phyloP scores from a whole-genome alignment of 2,888 invertebrate genomes.

The Phengaris arion region DNA sequence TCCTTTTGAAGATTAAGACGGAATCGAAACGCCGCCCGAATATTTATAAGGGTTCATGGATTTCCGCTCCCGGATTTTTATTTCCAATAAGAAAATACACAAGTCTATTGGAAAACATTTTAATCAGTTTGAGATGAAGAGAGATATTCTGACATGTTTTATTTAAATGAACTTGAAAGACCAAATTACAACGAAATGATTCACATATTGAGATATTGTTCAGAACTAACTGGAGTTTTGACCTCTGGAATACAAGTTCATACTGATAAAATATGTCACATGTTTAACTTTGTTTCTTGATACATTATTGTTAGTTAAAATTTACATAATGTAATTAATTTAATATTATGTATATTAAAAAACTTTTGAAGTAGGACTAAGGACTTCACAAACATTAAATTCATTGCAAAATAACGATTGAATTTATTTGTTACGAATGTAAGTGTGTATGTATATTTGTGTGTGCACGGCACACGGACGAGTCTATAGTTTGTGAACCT shows the following conservation, averaged over 20 bases:
- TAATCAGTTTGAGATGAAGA: slow-evolving; percentile 7
- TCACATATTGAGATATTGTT: not conserved
- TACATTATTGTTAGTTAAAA: too few relatives aligned
- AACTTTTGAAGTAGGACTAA: not conserved
- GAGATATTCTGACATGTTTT: slow-evolving; percentile 21
- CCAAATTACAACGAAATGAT: not conserved
- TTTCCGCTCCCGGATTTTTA: slow-evolving; percentile 47
- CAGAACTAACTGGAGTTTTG: not conserved
- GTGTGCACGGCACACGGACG: slow-evolving; percentile 10
- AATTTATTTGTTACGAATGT: not conserved
- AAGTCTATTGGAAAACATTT: slow-evolving; percentile 16
- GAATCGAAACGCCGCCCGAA: slow-evolving; percentile 62
- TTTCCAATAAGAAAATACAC: slow-evolving; percentile 35
- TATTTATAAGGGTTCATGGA: slow-evolving; percentile 58
- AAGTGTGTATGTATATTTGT: not conserved
- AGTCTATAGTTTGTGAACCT: slow-evolving; percentile 51
- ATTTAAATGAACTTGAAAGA: not conserved
- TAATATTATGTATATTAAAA: not conserved
- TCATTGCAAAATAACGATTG: not conserved
- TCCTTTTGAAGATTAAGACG: slow-evolving; percentile 73
- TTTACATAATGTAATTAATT: too few relatives aligned
- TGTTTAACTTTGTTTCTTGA: too few relatives aligned
- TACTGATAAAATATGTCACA: too few relatives aligned
- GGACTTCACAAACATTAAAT: not conserved
- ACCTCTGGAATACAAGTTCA: too few relatives aligned